Base-by-base conservation (phyloP, 2,113 vertebrate genomes). In the Pardalotus punctatus region DNA sequence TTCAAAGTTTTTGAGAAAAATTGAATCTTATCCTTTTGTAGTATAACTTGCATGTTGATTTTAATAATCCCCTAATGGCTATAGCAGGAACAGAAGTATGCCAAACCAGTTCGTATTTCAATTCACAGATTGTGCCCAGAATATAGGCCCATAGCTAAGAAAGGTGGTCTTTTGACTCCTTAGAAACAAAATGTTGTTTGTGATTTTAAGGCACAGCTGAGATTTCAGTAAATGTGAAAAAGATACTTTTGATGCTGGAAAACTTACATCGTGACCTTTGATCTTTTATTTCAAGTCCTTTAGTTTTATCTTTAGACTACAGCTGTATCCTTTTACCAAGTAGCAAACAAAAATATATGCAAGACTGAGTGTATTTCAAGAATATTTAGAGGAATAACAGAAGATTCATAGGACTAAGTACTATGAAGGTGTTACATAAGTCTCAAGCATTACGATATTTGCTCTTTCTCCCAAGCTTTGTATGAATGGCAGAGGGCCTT, bases 21-120 rank as follows among this genome's bases (percentile, higher is more conserved):
- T 1, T 24, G 7, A 57, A 69, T 88, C 69, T 86, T 86, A 94
- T 8, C 13, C 28, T 58, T 62, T 93, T 91, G 36, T 54, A 70
- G 29, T 60, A 28, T 66, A 77, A 85, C n/a, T 62, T 56, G 56
- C 29, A 18, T 90, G 82, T 74, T 86, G 81, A 88, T 85, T 29
- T 72, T 92, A 94, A 76, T 80, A 86, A 96, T 81, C 48, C 27
- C 58, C 87, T 90, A 94, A 95, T 77, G 53, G 61, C 35, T 94
- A 77, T 79, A 84, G 58, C 92, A 97, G 81, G 45, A 94, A 69
- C 53, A 86, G 60, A 74, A 94, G 24, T 33, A 88, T 1, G 9
- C 57, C 80, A 84, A 93, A 81, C 17, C 57, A 79, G 64, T 91
- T 93, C 88, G 65, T 88, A 94, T 95, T 94, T 93, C 89, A 92